These are phyloP conservation scores for Asobara japonica DNA, from an alignment of 1,140 invertebrate genomes.

Conservation along the genomic window DNA sequence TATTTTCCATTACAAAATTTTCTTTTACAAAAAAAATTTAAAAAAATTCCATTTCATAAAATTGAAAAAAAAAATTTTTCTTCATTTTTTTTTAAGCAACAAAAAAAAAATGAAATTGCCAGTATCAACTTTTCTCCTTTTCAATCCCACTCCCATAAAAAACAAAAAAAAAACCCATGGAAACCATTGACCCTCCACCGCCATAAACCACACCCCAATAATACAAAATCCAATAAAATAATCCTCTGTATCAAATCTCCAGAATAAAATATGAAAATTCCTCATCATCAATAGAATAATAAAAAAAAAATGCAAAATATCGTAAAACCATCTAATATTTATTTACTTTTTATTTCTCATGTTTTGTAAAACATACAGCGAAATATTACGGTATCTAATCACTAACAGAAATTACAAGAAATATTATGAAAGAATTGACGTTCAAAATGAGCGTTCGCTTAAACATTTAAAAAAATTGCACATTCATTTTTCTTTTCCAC, in stretches of 20 bases:
- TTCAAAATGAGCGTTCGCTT: not conserved
- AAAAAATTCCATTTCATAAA: no score
- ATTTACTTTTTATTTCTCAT: slow-evolving; percentile 17
- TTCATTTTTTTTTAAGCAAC: no score
- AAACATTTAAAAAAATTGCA: slow-evolving; percentile 8
- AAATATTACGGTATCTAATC: slow-evolving; percentile 4
- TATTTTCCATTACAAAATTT: no score
- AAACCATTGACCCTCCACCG: slow-evolving; percentile 28
- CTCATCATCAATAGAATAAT: not conserved
- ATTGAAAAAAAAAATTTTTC: no score
- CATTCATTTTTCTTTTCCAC: not conserved
- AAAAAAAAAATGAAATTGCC: no score
- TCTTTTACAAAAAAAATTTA: no score
- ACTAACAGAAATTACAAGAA: slow-evolving; percentile 1
- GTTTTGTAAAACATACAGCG: slow-evolving; percentile 14
- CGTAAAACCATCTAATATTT: not conserved
- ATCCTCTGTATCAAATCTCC: no score
- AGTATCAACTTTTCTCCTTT: no score
- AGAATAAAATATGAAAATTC: no score
- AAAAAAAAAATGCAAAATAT: not conserved
- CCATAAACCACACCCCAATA: no score
- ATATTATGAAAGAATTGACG: slow-evolving; percentile 7
- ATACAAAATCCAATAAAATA: no score
- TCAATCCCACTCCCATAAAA: no score
- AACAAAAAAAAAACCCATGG: slow-evolving; percentile 46